A percentile compares a stretch with the other conserved stretches of the same genome.
These are phyloP conservation scores for Equus quagga DNA, from an alignment of 2,113 vertebrate species.

Conservation along the genomic window DNA sequence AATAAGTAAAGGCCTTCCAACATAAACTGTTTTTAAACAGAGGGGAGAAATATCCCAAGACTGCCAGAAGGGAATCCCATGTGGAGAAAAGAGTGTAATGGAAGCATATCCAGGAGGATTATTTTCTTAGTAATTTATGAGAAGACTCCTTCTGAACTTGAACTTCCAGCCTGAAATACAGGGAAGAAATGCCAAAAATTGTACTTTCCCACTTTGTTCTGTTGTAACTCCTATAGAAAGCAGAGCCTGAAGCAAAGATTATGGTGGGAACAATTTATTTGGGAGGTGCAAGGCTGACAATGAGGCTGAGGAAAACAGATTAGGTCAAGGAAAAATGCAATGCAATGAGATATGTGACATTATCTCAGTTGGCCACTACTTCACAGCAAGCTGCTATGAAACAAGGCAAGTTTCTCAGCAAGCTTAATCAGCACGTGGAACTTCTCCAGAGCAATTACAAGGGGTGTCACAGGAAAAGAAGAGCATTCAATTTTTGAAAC, in stretches of 20 bases:
- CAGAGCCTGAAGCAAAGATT: neutral
- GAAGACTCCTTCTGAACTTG: neutral
- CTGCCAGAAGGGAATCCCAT: neutral
- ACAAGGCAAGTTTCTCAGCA: neutral
- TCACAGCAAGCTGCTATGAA: neutral
- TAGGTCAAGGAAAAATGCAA: neutral
- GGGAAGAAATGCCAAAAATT: neutral
- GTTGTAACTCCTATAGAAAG: neutral
- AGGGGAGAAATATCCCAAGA: neutral
- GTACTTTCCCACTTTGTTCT: neutral
- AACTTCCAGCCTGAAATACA: neutral
- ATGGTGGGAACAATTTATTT: neutral
- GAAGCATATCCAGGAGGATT: neutral
- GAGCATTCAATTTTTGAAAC: neutral
- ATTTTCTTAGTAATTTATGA: neutral
- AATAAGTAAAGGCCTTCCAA: neutral
- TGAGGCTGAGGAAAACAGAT: neutral
- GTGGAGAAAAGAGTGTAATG: neutral
- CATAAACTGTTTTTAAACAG: neutral
- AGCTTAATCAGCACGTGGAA: neutral
- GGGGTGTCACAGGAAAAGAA: neutral
- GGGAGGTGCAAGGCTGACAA: neutral
- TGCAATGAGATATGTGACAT: neutral
- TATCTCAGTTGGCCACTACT: neutral
- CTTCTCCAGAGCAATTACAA: neutral